A percentile compares a stretch with the other conserved stretches of the same genome.
Conservation (phyloP, 2,888 invertebrate genomes). For the Sarcophaga variegata region DNA sequence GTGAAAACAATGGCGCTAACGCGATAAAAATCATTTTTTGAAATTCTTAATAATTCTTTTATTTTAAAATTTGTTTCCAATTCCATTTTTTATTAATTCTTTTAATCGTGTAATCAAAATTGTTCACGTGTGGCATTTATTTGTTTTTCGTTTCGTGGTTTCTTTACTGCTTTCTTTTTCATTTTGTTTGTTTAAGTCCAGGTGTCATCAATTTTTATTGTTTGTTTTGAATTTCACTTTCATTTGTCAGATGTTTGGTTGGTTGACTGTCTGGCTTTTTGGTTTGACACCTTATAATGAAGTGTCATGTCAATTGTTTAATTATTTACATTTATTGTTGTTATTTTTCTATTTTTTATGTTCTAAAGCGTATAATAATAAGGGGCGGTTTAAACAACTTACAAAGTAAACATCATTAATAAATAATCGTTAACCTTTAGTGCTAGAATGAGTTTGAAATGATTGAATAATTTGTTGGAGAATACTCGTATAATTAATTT, state of each 20-base stretch:
- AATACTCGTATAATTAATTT: no score
- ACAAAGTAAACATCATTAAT: constrained; percentile 26
- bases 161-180: constrained; percentile 12
- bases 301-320: constrained; percentile 61
- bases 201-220: constrained; percentile 68
- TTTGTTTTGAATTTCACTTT: constrained; percentile 73
- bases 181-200: constrained; percentile 58
- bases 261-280: constrained; percentile 7
- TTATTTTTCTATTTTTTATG: not conserved
- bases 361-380: not conserved
- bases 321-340: constrained; percentile 28
- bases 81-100: constrained; percentile 9
- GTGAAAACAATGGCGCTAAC: constrained; percentile 42
- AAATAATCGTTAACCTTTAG: constrained; percentile 17
- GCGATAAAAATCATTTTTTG: constrained; percentile 6
- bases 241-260: constrained; percentile 75
- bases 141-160: constrained; percentile 25
- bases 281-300: constrained; percentile 76
- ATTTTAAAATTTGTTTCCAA: not conserved
- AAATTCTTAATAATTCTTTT: constrained; percentile 59
- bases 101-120: constrained; percentile 50
- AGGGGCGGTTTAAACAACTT: constrained; percentile 36
- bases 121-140: constrained; percentile 66
- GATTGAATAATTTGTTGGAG: no score
- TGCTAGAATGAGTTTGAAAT: not conserved